A percentile compares a stretch with the other conserved stretches of the same genome.
Evolutionary conservation across 2,113 vertebrate species (phyloP).

Genomic region (Apodemus speciosus): DNA sequence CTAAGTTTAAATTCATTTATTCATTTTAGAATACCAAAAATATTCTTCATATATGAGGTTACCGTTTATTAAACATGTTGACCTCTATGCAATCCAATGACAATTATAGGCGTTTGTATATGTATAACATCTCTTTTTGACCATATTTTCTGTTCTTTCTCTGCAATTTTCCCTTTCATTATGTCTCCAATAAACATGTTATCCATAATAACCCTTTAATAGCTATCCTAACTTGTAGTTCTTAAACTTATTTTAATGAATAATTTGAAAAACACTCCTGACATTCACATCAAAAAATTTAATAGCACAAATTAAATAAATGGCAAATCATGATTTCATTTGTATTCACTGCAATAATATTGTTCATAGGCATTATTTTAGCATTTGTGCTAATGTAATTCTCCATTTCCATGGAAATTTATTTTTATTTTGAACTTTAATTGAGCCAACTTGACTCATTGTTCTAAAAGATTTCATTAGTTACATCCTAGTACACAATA

Average conservation of each 20-base stretch:
- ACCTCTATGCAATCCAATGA: background rate
- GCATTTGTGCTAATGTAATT: conserved; percentile 62
- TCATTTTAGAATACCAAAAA: background rate
- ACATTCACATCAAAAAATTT: conserved; percentile 68
- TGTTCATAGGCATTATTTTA: conserved; percentile 75
- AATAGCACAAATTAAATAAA: conserved; percentile 76
- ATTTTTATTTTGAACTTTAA: conserved; percentile 77
- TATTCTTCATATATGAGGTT: background rate
- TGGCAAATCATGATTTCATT: conserved; percentile 76
- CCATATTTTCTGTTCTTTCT: conserved; percentile 10
- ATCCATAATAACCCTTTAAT: conserved; percentile 64
- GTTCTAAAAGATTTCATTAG: conserved; percentile 51
- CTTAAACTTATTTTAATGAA: conserved; percentile 72
- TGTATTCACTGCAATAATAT: conserved; percentile 68
- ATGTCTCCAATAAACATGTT: background rate
- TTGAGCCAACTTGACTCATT: conserved; percentile 73
- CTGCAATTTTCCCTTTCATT: conserved; percentile 12
- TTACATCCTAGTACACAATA: background rate
- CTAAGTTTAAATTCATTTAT: background rate
- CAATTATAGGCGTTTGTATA: background rate
- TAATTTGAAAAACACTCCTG: conserved; percentile 64
- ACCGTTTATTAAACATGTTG: background rate
- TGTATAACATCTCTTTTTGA: background rate
- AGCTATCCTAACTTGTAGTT: conserved; percentile 58
- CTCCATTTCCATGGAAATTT: conserved; percentile 76